Evolutionary conservation across 2,113 vertebrate species (phyloP).

Genomic region (Machaerirhynchus nigripectus): DNA sequence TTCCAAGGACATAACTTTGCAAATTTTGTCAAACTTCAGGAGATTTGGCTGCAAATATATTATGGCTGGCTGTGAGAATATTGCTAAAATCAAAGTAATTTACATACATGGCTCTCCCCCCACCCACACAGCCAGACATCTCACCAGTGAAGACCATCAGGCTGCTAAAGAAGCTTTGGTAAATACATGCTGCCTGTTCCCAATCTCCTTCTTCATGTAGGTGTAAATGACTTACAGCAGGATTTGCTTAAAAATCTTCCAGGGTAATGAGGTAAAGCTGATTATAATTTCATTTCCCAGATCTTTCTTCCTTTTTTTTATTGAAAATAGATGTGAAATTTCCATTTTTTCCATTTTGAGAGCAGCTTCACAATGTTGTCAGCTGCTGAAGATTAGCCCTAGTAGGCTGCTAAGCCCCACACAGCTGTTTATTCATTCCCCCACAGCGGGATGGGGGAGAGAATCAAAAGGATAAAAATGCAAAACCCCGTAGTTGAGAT

Average conservation of each 20-base stretch:
- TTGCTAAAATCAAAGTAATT: conserved; percentile 33
- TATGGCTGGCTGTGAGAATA: conserved; percentile 17
- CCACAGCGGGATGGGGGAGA: accelerated
- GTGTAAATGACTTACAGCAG: conserved; percentile 35
- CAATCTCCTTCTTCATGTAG: conserved; percentile 17
- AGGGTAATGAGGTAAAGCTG: neutral
- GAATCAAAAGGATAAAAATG: neutral
- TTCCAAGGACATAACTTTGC: neutral
- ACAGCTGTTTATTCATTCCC: neutral
- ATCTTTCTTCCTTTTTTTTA: neutral
- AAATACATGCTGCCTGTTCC: conserved; percentile 37
- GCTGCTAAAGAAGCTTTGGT: conserved; percentile 3
- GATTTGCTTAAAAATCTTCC: conserved; percentile 19
- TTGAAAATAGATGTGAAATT: neutral
- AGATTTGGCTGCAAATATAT: conserved; percentile 28
- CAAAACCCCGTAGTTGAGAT: accelerated
- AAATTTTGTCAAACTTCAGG: neutral
- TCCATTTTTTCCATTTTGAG: neutral
- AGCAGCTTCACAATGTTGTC: neutral
- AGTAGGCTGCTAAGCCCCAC: neutral
- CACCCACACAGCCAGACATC: conserved; percentile 40
- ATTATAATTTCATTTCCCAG: neutral
- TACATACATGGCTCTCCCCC: conserved; percentile 12
- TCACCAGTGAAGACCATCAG: conserved; percentile 16
- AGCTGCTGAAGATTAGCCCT: neutral